phyloP scores from a whole-genome alignment of 2,888 invertebrate species.

The Empis stercorea region DNA sequence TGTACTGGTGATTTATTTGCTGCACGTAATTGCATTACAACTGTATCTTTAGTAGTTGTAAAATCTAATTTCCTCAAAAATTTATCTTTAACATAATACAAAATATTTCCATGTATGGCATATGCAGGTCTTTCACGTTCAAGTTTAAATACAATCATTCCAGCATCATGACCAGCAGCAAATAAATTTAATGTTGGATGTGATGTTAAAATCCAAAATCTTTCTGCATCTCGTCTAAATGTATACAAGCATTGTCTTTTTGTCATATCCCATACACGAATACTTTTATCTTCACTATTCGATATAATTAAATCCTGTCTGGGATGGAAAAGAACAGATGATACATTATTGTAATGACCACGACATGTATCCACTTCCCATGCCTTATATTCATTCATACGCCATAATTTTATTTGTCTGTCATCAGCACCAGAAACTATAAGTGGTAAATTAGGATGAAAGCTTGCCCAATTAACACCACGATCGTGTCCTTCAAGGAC shows the following conservation, averaged over 20 bases:
- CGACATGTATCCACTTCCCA: slow-evolving; percentile 99
- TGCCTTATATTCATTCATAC: slow-evolving; percentile 97
- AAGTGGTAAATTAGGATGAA: slow-evolving; percentile 87
- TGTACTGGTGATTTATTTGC: slow-evolving; percentile 56
- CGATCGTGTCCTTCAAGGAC: slow-evolving; percentile 89
- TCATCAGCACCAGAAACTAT: slow-evolving; percentile 99
- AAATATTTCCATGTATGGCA: slow-evolving; percentile 80
- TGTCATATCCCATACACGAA: slow-evolving; percentile 97
- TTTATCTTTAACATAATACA: slow-evolving; percentile 93
- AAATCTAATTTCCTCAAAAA: slow-evolving; percentile 86
- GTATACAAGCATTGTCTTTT: slow-evolving; percentile 85
- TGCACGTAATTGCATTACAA: slow-evolving; percentile 84
- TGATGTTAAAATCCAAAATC: slow-evolving; percentile 94
- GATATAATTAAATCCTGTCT: slow-evolving; percentile 91
- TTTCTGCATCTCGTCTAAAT: slow-evolving; percentile 87
- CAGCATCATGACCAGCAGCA: slow-evolving; percentile 98
- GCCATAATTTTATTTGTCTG: slow-evolving; percentile 92
- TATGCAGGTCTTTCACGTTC: slow-evolving; percentile 95
- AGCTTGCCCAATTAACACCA: slow-evolving; percentile 97
- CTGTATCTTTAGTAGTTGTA: slow-evolving; percentile 76
- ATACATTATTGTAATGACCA: slow-evolving; percentile 99
- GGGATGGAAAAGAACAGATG: slow-evolving; percentile 94
- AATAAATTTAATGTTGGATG: slow-evolving; percentile 94
- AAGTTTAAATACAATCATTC: slow-evolving; percentile 48
- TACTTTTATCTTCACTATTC: slow-evolving; percentile 95